Conservation (phyloP, 2,888 invertebrate species). For the Cheilosia grossa region DNA sequence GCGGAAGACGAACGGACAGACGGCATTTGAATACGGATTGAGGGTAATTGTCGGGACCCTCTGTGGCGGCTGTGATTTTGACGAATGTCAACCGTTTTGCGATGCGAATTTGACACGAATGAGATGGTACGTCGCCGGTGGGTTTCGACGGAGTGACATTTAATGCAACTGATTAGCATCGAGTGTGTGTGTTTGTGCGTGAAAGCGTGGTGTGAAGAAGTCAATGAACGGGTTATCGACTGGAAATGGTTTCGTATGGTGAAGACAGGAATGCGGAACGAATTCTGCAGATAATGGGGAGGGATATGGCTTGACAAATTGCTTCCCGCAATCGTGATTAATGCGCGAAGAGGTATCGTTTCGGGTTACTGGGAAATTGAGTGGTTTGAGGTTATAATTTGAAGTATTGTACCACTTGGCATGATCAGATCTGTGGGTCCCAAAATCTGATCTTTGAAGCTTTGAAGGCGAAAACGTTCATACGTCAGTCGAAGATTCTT, state of each 20-base stretch:
- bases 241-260: not conserved
- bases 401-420: too few species aligned
- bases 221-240: slow-evolving; percentile 49
- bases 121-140: slow-evolving; percentile 37
- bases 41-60: slow-evolving; percentile 59
- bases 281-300: slow-evolving; percentile 6
- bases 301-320: slow-evolving; percentile 42
- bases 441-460: too few species aligned
- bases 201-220: slow-evolving; percentile 28
- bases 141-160: slow-evolving; percentile 58
- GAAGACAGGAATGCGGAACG: slow-evolving; percentile 54
- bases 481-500: too few species aligned
- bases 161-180: slow-evolving; percentile 56
- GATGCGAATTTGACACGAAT: slow-evolving; percentile 60
- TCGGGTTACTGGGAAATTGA: too few species aligned
- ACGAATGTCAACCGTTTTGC: slow-evolving; percentile 67
- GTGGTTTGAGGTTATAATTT: too few species aligned
- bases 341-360: not conserved
- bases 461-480: too few species aligned
- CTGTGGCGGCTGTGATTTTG: slow-evolving; percentile 16
- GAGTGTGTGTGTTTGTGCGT: not conserved
- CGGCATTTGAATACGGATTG: slow-evolving; percentile 60
- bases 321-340: not conserved
- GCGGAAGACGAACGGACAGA: slow-evolving; percentile 29
- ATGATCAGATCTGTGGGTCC: too few species aligned